Evolutionary conservation across 64 coral and sea anemone species (phyloP).

Genomic region (Stylophora pistillata): DNA sequence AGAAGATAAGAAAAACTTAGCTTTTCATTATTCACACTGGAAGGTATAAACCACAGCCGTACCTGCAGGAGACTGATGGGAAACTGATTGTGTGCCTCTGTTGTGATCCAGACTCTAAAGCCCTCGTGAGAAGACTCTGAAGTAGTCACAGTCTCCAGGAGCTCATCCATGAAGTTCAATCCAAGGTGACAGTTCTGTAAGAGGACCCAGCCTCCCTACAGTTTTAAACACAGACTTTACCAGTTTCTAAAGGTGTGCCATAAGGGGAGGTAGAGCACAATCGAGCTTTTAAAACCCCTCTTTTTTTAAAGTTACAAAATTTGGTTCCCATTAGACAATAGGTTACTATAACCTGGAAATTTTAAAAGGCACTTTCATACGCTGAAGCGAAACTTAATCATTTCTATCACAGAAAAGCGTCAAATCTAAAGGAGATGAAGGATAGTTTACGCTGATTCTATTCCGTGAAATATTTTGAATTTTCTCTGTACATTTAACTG

Average conservation of each 20-base stretch:
- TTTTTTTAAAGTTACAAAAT: too few relatives aligned
- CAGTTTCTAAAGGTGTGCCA: background rate
- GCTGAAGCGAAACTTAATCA: too few relatives aligned
- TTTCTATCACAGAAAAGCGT: too few relatives aligned
- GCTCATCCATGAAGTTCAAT: slow-evolving; percentile 94
- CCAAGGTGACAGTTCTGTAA: slow-evolving; percentile 98
- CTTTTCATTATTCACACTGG: background rate
- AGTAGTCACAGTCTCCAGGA: slow-evolving; percentile 84
- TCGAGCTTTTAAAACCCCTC: too few relatives aligned
- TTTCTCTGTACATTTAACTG: too few relatives aligned
- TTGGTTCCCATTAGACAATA: too few relatives aligned
- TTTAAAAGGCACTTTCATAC: too few relatives aligned
- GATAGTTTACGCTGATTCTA: too few relatives aligned
- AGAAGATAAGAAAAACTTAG: background rate
- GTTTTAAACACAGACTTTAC: background rate
- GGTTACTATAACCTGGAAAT: too few relatives aligned
- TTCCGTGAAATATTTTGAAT: too few relatives aligned
- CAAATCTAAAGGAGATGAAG: too few relatives aligned
- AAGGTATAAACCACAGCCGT: background rate
- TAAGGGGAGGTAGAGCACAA: background rate
- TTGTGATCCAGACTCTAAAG: slow-evolving; percentile 91
- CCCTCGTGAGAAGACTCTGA: slow-evolving; percentile 74
- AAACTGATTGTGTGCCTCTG: slow-evolving; percentile 95
- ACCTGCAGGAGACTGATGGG: slow-evolving; percentile 96
- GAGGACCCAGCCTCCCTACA: slow-evolving; percentile 90